Conservation (phyloP, 2,797 vertebrate genomes). For the Pseudomugil gertrudae region DNA sequence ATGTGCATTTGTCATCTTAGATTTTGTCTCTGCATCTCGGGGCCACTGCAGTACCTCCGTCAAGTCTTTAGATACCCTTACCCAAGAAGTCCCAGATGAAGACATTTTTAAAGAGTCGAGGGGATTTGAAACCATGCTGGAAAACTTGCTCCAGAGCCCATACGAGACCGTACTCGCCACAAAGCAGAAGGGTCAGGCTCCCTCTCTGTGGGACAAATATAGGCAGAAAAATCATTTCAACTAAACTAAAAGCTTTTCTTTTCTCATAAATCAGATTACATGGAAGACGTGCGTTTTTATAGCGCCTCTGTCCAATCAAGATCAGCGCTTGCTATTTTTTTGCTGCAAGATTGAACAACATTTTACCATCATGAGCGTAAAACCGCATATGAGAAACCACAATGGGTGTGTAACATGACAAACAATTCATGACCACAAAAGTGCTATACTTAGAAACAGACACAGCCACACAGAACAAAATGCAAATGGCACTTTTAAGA, state of each 20-base stretch:
- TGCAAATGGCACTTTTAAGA: neutral
- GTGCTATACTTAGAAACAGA: neutral
- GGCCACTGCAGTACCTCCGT: neutral
- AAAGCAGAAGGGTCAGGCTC: constrained; percentile 94
- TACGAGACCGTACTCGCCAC: constrained; percentile 96
- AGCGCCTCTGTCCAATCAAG: neutral
- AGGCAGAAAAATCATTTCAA: neutral
- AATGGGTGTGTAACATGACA: neutral
- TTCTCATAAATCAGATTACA: constrained; percentile 6
- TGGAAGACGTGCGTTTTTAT: neutral
- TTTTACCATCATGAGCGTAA: neutral
- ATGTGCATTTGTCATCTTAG: neutral
- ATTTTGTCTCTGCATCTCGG: neutral
- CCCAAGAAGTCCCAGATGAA: constrained; percentile 99
- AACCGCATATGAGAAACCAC: neutral
- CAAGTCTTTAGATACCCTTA: constrained; percentile 68
- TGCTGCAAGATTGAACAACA: neutral
- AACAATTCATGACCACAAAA: neutral
- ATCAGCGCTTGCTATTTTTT: neutral
- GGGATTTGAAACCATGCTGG: constrained; percentile 97
- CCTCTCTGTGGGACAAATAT: constrained; percentile 86
- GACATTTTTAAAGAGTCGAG: constrained; percentile 97
- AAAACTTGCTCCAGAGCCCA: constrained; percentile 98
- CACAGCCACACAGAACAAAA: neutral
- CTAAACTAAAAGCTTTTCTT: neutral